These are phyloP conservation scores for Rotaria magnacalcarata DNA, from an alignment of 2,888 invertebrate genomes.

Conservation along the genomic window DNA sequence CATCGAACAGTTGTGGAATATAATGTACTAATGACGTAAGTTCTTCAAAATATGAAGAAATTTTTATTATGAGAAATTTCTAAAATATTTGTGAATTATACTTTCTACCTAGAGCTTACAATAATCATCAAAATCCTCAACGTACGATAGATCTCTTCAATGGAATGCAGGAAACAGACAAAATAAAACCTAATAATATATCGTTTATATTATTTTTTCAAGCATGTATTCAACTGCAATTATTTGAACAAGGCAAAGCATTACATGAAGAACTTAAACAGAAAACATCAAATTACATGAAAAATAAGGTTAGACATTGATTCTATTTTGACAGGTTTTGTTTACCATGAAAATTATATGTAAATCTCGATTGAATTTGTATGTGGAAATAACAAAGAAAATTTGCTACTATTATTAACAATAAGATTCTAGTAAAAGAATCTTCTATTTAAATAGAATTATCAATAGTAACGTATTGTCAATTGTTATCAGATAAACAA, in stretches of 20 bases:
- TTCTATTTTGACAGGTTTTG: too few relatives aligned
- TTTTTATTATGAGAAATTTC: too few relatives aligned
- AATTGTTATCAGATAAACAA: too few relatives aligned
- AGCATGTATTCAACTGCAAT: not conserved
- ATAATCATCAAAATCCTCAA: not conserved
- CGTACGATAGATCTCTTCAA: not conserved
- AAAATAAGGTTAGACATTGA: not conserved
- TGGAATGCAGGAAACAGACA: not conserved
- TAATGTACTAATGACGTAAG: not conserved
- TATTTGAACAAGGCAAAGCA: not conserved
- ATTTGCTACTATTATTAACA: too few relatives aligned
- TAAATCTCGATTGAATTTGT: too few relatives aligned
- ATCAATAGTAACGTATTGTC: too few relatives aligned
- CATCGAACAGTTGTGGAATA: not conserved
- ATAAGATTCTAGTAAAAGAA: too few relatives aligned
- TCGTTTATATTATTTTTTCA: not conserved
- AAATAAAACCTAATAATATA: not conserved
- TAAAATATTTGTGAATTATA: not conserved
- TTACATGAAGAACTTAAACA: not conserved
- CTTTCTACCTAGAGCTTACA: not conserved
- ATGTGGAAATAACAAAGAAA: too few relatives aligned
- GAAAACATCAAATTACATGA: not conserved
- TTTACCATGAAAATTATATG: too few relatives aligned
- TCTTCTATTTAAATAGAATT: too few relatives aligned
- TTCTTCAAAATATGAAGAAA: not conserved